phyloP scores from a whole-genome alignment of 2,888 invertebrate species.

The Hirtodrosophila trivittata region DNA sequence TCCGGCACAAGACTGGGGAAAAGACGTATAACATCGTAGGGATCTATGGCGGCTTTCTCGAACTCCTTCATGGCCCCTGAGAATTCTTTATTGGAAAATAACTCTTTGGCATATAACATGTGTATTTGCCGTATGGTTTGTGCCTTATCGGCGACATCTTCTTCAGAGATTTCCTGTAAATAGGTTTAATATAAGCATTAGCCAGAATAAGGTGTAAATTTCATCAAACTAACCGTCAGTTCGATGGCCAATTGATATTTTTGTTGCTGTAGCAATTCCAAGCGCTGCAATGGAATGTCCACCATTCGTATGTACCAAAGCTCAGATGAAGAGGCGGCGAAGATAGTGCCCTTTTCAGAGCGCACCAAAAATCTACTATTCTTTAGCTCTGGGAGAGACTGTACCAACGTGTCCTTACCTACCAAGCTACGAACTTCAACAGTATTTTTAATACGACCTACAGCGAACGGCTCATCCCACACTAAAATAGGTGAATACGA shows the following conservation, averaged over 20 bases:
- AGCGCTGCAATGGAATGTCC: constrained; percentile 92
- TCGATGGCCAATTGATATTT: constrained; percentile 97
- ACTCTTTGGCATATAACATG: constrained; percentile 94
- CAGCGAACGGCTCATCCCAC: constrained; percentile 96
- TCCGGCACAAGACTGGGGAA: constrained; percentile 92
- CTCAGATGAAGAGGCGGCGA: constrained; percentile 93
- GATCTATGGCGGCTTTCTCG: constrained; percentile 94
- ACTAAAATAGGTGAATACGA: constrained; percentile 82
- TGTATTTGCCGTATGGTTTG: constrained; percentile 94
- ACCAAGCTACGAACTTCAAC: constrained; percentile 94
- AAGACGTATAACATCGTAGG: constrained; percentile 96
- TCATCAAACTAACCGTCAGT: constrained; percentile 88
- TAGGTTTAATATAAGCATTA: not conserved
- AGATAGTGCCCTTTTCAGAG: constrained; percentile 91
- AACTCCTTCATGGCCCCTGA: constrained; percentile 96
- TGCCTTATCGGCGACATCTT: constrained; percentile 90
- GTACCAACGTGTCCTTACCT: constrained; percentile 88
- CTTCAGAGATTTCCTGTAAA: constrained; percentile 91
- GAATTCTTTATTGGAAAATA: constrained; percentile 95
- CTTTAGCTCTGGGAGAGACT: constrained; percentile 90
- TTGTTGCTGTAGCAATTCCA: constrained; percentile 92
- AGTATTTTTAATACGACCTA: constrained; percentile 92
- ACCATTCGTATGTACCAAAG: constrained; percentile 94
- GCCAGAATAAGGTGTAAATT: not conserved
- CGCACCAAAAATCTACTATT: constrained; percentile 90